phyloP scores from a whole-genome alignment of 2,113 vertebrate species.

The Herpailurus yagouaroundi region DNA sequence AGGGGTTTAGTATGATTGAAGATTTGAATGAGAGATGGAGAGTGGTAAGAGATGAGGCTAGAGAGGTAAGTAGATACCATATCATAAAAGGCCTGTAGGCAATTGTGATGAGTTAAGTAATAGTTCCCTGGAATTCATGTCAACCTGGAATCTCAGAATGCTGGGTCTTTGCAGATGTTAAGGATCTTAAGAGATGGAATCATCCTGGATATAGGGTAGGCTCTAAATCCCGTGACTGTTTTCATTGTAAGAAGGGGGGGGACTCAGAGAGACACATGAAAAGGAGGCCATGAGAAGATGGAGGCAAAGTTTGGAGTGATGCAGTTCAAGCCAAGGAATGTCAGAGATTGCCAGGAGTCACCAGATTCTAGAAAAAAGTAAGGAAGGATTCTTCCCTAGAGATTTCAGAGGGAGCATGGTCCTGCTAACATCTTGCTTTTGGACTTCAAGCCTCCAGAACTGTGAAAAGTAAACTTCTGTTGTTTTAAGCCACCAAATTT shows the following conservation, averaged over 20 bases:
- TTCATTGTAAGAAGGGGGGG: neutral
- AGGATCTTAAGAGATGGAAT: neutral
- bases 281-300: neutral
- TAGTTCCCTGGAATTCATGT: neutral
- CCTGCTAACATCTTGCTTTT: neutral
- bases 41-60: neutral
- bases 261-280: neutral
- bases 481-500: neutral
- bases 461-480: neutral
- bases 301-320: neutral
- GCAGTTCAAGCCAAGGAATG: neutral
- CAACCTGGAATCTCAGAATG: neutral
- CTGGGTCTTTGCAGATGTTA: neutral
- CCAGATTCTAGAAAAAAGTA: neutral
- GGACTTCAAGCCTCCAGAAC: neutral
- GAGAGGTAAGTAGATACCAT: neutral
- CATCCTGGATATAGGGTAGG: neutral
- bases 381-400: neutral
- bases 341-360: neutral
- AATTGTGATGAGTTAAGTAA: neutral
- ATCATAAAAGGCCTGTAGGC: neutral
- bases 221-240: neutral
- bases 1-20: neutral
- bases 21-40: neutral
- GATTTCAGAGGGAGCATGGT: neutral